These are phyloP conservation scores for Caenorhabditis imperialis DNA, from an alignment of 2,888 invertebrate genomes.

Conservation along the genomic window DNA sequence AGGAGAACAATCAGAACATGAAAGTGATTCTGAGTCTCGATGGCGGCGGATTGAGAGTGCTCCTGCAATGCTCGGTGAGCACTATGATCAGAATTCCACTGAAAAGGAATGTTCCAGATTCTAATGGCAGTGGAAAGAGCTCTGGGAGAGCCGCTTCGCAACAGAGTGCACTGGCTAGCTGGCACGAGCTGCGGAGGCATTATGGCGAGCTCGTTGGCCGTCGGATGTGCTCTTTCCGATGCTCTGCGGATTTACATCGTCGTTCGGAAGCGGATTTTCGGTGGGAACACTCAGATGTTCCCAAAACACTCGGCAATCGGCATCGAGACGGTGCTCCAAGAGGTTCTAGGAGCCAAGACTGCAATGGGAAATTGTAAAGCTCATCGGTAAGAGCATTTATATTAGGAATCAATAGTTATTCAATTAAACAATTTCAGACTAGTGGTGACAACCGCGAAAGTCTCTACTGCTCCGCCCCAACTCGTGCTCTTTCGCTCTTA, in stretches of 20 bases:
- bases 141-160: constrained; percentile 45
- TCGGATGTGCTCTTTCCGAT: constrained; percentile 29
- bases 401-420: background rate
- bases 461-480: constrained; percentile 48
- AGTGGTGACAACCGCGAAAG: constrained; percentile 55
- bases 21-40: constrained; percentile 59
- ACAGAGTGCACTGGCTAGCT: constrained; percentile 59
- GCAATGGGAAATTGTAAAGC: constrained; percentile 27
- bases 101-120: constrained; percentile 23
- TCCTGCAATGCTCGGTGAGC: constrained; percentile 35
- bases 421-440: too few species aligned
- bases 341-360: constrained; percentile 53
- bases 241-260: constrained; percentile 47
- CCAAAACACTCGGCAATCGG: constrained; percentile 56
- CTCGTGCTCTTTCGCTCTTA: constrained; percentile 59
- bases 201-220: constrained; percentile 50
- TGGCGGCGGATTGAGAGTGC: constrained; percentile 56
- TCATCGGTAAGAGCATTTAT: constrained; percentile 55
- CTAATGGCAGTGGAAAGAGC: constrained; percentile 50
- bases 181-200: constrained; percentile 62
- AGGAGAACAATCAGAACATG: constrained; percentile 38
- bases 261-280: constrained; percentile 48
- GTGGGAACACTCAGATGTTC: constrained; percentile 52
- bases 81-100: background rate
- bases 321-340: constrained; percentile 50